Evolutionary conservation across 2,888 invertebrate species (phyloP).

Genomic region (Pterostichus niger): DNA sequence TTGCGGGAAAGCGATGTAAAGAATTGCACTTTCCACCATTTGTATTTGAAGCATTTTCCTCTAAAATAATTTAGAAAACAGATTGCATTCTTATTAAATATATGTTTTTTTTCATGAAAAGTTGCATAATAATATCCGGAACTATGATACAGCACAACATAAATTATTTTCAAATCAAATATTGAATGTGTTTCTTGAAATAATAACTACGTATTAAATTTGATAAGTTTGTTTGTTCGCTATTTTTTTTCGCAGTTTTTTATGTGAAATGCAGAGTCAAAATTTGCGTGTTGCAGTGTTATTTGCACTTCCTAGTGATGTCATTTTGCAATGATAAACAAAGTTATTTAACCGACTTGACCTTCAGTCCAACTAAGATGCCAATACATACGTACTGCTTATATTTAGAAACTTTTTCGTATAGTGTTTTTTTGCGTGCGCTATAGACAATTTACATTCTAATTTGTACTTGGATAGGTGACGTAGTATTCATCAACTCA

Average conservation of each 20-base stretch:
- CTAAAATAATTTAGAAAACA: too few species aligned
- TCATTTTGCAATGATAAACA: constrained; percentile 56
- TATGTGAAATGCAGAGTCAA: constrained; percentile 30
- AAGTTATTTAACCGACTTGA: constrained; percentile 51
- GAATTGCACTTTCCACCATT: too few species aligned
- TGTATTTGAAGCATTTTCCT: too few species aligned
- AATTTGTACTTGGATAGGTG: constrained; percentile 42
- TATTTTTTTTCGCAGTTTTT: constrained; percentile 31
- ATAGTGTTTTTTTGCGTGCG: constrained; percentile 18
- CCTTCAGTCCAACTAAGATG: constrained; percentile 40
- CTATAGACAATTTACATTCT: constrained; percentile 47
- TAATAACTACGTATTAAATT: constrained; percentile 22
- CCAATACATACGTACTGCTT: constrained; percentile 3
- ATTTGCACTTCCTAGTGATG: constrained; percentile 58
- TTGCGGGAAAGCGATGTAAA: too few species aligned
- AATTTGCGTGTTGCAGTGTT: constrained; percentile 52
- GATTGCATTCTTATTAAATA: too few species aligned
- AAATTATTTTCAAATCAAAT: too few species aligned
- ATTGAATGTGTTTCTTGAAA: not conserved
- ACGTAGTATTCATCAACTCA: constrained; percentile 20
- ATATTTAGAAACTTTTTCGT: constrained; percentile 51
- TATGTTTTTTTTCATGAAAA: too few species aligned
- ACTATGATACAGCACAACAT: too few species aligned
- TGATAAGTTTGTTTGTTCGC: constrained; percentile 21
- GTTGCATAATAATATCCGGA: too few species aligned